Base-by-base conservation (phyloP, 2,113 vertebrate species). In the Camelus dromedarius region DNA sequence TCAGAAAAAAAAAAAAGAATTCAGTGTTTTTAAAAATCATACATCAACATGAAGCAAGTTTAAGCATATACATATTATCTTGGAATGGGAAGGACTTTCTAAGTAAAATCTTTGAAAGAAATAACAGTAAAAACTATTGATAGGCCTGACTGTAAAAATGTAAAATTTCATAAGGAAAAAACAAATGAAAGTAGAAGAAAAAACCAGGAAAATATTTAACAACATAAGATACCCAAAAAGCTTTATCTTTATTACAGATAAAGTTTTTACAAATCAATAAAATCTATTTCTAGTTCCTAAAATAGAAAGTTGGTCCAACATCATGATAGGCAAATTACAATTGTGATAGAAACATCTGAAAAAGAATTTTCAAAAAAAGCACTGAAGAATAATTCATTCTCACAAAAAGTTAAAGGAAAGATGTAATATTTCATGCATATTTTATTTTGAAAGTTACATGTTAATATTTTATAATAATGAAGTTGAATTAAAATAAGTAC, bases 101-200 rank as follows among this genome's bases (percentile, higher is more conserved):
- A 90, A 93, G 19, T 77, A 62, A 96, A 96, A 89, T 67, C 19
- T 93, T 60, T 80, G 19, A 77, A 91, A 82, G 10, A 66, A 93
- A 70, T 80, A 87, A 50, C 54, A 91, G 15, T 62, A 58, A 70
- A 97, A 96, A 30, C 18, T 16, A 77, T 7, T 80, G 54, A 75
- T 13, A 52, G 8, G 3, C n/a, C 69, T 69, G 16, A 82, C 38
- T 32, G 13, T 52, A 81, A 93, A 86, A 50, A 48, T 77, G 22
- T 58, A 83, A 89, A 93, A 79, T 18, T 50, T 88, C 46, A 60
- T 67, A 32, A 83, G 81, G 16, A 83, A 73, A 86, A 93, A 89
- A 48, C 24, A 89, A 79, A 24, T 73, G 16, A 81, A 89, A 52
- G 79, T 79, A 81, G 62, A 87, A 72, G 24, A 24, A 80, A 77